Evolutionary conservation across 1,140 invertebrate genomes (phyloP).

Genomic region (Homarus americanus): DNA sequence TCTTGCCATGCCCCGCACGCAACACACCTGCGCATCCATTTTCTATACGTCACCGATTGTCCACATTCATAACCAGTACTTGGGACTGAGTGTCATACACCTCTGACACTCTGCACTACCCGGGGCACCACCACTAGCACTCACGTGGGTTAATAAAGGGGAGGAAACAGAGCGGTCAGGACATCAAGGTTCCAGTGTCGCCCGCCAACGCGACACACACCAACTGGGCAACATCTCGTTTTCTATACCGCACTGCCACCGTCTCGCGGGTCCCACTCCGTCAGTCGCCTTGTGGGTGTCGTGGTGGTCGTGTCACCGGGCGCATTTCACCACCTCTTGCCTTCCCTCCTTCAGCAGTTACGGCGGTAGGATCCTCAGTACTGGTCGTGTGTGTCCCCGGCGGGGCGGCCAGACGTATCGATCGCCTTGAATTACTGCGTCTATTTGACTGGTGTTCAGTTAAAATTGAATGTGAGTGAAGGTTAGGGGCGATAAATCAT

Average conservation of each 20-base stretch:
- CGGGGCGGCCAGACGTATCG: not conserved
- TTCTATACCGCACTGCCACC: conserved; percentile 39
- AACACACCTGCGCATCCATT: conserved; percentile 30
- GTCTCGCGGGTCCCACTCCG: conserved; percentile 4
- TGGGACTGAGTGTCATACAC: too few species aligned
- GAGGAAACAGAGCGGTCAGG: not conserved
- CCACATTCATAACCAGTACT: too few species aligned
- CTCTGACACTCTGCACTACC: not conserved
- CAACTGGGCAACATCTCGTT: conserved; percentile 25
- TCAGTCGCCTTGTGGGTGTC: conserved; percentile 45
- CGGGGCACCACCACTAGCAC: not conserved
- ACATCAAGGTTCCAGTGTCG: conserved; percentile 10
- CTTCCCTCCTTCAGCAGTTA: not conserved
- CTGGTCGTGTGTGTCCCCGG: not conserved
- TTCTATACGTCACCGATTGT: conserved; percentile 8
- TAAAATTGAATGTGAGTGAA: conserved; percentile 20
- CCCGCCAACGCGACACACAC: conserved; percentile 38
- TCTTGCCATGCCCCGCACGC: conserved; percentile 38
- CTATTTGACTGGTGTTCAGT: not conserved
- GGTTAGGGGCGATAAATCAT: conserved; percentile 40
- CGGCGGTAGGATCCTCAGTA: not conserved
- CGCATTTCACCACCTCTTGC: not conserved
- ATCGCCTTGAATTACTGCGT: not conserved
- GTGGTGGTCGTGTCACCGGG: conserved; percentile 31
- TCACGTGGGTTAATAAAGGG: not conserved